A percentile compares a stretch with the other conserved stretches of the same genome.
Evolutionary conservation across 2,797 vertebrate species (phyloP).

Genomic region (Hoplostethus mediterraneus): DNA sequence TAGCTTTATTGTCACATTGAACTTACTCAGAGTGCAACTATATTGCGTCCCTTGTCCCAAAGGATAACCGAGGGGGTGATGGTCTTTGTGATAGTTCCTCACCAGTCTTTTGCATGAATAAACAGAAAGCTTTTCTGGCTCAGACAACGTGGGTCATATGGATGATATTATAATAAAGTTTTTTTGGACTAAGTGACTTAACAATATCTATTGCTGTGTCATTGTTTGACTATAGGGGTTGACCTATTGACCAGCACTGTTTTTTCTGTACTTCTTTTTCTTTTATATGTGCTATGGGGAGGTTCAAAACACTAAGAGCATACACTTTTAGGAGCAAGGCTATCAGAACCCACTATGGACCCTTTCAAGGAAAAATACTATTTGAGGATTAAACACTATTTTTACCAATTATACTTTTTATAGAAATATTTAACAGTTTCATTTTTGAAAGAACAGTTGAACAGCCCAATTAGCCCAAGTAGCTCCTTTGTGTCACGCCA

Average conservation of each 20-base stretch:
- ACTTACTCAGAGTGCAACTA: slow-evolving; percentile 8
- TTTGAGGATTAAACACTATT: not conserved
- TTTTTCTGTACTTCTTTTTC: too few relatives aligned
- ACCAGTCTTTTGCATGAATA: not conserved
- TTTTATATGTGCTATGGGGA: too few relatives aligned
- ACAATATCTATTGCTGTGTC: not conserved
- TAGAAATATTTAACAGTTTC: not conserved
- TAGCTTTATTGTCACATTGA: not conserved
- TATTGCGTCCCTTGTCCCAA: not conserved
- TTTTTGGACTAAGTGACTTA: not conserved
- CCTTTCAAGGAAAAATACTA: not conserved
- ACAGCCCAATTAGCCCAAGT: not conserved
- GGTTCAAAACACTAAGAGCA: not conserved
- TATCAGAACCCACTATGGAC: not conserved
- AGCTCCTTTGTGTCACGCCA: slow-evolving; percentile 6
- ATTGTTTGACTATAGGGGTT: not conserved
- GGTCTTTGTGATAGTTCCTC: not conserved
- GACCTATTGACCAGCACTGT: too few relatives aligned
- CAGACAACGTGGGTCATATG: not conserved
- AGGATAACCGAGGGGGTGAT: not conserved
- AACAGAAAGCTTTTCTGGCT: slow-evolving; percentile 4
- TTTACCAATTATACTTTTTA: not conserved
- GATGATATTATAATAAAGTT: not conserved
- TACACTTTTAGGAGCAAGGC: not conserved
- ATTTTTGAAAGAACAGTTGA: not conserved